A percentile compares a stretch with the other conserved stretches of the same genome.
These are phyloP conservation scores for Pelodytes ibericus DNA, from an alignment of 2,797 vertebrate species.

Conservation along the genomic window DNA sequence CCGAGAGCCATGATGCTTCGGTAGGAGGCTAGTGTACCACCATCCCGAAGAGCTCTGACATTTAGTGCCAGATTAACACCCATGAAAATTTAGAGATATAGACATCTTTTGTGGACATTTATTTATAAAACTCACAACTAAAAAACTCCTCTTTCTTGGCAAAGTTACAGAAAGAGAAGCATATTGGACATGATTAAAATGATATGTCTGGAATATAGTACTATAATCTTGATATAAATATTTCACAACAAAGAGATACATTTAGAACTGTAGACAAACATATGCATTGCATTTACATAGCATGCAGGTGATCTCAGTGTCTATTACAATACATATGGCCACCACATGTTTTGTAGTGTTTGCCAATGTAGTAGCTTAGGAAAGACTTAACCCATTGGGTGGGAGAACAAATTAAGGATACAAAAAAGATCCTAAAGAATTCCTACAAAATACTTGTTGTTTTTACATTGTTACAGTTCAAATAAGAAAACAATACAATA, in stretches of 20 bases:
- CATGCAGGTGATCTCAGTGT: background rate
- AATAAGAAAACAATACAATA: too few relatives aligned
- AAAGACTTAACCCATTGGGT: background rate
- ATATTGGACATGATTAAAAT: background rate
- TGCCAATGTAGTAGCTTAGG: background rate
- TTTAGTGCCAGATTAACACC: too few relatives aligned
- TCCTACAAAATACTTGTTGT: too few relatives aligned
- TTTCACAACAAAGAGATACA: background rate
- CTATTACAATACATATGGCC: background rate
- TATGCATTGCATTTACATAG: background rate
- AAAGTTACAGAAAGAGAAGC: background rate
- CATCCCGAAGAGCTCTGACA: too few relatives aligned
- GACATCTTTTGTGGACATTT: background rate
- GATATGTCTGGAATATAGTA: background rate
- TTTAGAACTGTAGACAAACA: slow-evolving; percentile 3
- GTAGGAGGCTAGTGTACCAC: too few relatives aligned
- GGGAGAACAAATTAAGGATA: background rate
- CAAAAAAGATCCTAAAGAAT: too few relatives aligned
- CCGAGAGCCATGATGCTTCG: too few relatives aligned
- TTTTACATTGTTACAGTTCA: too few relatives aligned
- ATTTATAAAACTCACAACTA: background rate
- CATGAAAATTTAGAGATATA: background rate
- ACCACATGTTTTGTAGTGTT: background rate
- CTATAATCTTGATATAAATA: background rate
- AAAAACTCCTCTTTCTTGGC: background rate